Evolutionary conservation across 1,140 invertebrate genomes (phyloP).

Genomic region (Littorina saxatilis): DNA sequence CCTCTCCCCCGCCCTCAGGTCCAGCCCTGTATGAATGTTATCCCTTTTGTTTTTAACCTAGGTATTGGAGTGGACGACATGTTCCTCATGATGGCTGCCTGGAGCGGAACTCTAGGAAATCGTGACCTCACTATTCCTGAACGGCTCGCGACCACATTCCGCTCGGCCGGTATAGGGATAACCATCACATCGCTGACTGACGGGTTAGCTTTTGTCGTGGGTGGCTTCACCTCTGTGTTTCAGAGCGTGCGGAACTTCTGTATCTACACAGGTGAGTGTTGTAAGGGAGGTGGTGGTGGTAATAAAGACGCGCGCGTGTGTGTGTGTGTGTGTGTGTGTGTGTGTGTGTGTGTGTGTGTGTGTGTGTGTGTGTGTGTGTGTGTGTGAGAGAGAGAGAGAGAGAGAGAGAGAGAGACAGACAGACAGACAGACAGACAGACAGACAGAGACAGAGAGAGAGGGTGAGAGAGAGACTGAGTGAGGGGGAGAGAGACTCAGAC

Average conservation of each 20-base stretch:
- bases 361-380: neutral
- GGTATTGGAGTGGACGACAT: too few relatives aligned
- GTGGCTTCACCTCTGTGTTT: constrained; percentile 94
- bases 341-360: neutral
- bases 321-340: neutral
- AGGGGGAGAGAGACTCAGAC: too few relatives aligned
- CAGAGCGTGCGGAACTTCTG: constrained; percentile 97
- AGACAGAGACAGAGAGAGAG: too few relatives aligned
- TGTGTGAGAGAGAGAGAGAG: too few relatives aligned
- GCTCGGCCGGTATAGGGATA: constrained; percentile 96
- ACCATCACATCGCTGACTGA: constrained; percentile 98
- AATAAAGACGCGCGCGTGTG: neutral
- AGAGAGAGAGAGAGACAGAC: too few relatives aligned
- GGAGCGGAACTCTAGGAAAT: constrained; percentile 81
- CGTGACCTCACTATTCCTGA: constrained; percentile 88
- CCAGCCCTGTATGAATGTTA: too few relatives aligned
- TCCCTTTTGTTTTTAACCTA: too few relatives aligned
- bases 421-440: too few relatives aligned
- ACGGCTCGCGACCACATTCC: constrained; percentile 89
- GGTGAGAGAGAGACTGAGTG: too few relatives aligned
- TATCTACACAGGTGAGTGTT: constrained; percentile 88
- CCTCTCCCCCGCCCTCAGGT: too few relatives aligned
- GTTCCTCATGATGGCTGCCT: constrained; percentile 95
- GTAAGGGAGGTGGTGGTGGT: neutral
- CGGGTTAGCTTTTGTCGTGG: constrained; percentile 95